Evolutionary conservation across 30 jellyfish, hydroid and myxozoan genomes (phyloP), one percentile per base, ranked within the genome.

Genomic region (Hydractinia echinata): DNA sequence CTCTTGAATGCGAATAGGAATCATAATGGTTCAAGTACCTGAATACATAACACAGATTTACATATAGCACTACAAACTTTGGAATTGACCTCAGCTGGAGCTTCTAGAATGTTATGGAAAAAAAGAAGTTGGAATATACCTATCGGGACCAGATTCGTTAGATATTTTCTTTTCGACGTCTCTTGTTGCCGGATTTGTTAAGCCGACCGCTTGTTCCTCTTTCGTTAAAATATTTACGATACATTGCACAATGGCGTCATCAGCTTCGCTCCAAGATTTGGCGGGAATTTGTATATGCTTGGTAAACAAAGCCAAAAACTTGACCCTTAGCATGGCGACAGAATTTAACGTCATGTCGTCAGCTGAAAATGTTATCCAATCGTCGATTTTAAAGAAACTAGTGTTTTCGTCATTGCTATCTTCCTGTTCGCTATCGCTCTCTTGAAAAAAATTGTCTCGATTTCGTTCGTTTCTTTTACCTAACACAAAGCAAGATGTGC

Each of bases 281-380:
- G 96, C 83, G 11, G 95, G 96, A 13, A 94, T 74, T 8, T 88
- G 83, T 51, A 91, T 82, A 54, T 86, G 83, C 73, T 91, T 89
- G 69, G 87, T 70, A 73, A 91, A 83, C 55, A 91, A 80, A 7
- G 95, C 74, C 21, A 83, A 66, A 58, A 91, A 86, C 77, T 91
- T 91, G 64, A 83, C 79, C 53, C 91, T 73, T 73, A 86, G 72
- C 81, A 82, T 14, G 76, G 95, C 60, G 53, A 86, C 54, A 67
- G 89, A 73, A 88, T 86, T 76, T 67, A 91, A 50, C 10, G 88
- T 83, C 55, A 77, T 86, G 73, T 86, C 95, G 50, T 91, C 97
- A 51, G 95, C 97, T 61, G 95, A 87, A 83, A 91, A 91, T 8
- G 92, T 49, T 16, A 91, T 83, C 97, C 97, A 91, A 50, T 91